Percentiles rank a stretch among this genome's conserved stretches.
Conservation (phyloP, 30 jellyfish, hydroid and myxozoan species). For the Pelagia noctiluca region DNA sequence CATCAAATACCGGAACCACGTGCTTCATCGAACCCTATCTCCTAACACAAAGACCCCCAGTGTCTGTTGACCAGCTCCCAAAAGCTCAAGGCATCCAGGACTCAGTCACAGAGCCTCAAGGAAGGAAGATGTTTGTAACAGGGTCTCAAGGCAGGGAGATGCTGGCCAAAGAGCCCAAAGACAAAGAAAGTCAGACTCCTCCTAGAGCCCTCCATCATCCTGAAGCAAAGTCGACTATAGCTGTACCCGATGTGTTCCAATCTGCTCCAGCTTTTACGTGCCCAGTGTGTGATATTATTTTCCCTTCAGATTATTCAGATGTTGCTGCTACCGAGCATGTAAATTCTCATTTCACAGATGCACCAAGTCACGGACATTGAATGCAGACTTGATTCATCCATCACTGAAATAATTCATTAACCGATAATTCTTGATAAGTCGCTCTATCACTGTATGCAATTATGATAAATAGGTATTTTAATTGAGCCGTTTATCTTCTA, state of each 20-base stretch:
- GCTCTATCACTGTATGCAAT: too few species aligned
- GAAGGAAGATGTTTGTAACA: too few species aligned
- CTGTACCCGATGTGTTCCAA: neutral
- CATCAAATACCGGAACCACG: neutral
- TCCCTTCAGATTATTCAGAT: slow-evolving; percentile 43
- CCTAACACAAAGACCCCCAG: slow-evolving; percentile 14
- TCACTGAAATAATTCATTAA: too few species aligned
- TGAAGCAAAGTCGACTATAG: neutral
- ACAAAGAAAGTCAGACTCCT: neutral
- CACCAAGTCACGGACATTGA: neutral
- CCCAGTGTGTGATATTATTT: slow-evolving; percentile 61
- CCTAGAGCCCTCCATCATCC: neutral
- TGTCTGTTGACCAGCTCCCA: neutral
- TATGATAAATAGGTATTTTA: too few species aligned
- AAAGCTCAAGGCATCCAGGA: too few species aligned
- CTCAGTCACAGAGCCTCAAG: too few species aligned
- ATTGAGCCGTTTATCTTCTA: too few species aligned
- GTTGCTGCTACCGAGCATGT: slow-evolving; percentile 72
- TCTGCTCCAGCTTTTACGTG: slow-evolving; percentile 8
- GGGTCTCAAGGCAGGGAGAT: too few species aligned
- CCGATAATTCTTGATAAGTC: too few species aligned
- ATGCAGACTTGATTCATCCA: too few species aligned
- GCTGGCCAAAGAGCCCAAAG: too few species aligned
- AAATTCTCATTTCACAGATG: slow-evolving; percentile 47
- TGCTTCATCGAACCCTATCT: neutral